Base-by-base conservation (phyloP, 2,113 vertebrate genomes). In the Burhinus bistriatus region DNA sequence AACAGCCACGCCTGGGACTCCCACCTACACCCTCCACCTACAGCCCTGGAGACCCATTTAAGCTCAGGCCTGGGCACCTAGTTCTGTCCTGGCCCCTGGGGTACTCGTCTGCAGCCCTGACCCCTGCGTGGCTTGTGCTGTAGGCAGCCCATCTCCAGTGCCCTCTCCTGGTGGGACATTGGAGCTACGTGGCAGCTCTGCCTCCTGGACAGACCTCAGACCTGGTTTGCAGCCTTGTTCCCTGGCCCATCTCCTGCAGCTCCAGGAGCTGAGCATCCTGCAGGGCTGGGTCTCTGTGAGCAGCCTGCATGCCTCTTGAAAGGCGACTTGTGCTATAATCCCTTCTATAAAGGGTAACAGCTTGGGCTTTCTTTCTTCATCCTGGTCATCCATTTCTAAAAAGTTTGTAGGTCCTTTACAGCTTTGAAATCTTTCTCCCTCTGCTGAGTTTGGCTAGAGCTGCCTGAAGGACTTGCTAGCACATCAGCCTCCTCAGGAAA, bases 111-210 rank as follows among this genome's bases (percentile, higher is more conserved):
- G 38, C 3, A 65, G 52, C 5, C n/a, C 25, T 5, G 17, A 9
- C 14, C 16, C 6, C 15, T 36, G 12, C 5, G 1, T 0, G 15
- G 38, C 22, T 82, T 42, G 47, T 3, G 15, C 32, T 40, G 66
- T 4, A 34, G 66, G 54, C 27, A 44, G 40, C 36, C 25, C 34
- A 13, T 13, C 83, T 77, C 58, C 36, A 77, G 62, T 70, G 89
- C 89, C 86, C 86, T 88, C 95, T 93, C 51, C 90, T 93, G 87
- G 96, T 27, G 29, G 34, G 62, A 80, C 12, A 26, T 1, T 3
- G 21, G 62, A 86, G 38, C n/a, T 80, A 13, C 5, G 10, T 29
- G 38, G 49, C 17, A 66, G n/a, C 52, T 55, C 42, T 1, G 4
- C 8, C 38, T 45, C 61, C n/a, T 61, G 38, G 15, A 19, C 2